Percentiles rank a stretch among this genome's conserved stretches.
phyloP scores from a whole-genome alignment of 2,113 vertebrate genomes.

The Mirza zaza region DNA sequence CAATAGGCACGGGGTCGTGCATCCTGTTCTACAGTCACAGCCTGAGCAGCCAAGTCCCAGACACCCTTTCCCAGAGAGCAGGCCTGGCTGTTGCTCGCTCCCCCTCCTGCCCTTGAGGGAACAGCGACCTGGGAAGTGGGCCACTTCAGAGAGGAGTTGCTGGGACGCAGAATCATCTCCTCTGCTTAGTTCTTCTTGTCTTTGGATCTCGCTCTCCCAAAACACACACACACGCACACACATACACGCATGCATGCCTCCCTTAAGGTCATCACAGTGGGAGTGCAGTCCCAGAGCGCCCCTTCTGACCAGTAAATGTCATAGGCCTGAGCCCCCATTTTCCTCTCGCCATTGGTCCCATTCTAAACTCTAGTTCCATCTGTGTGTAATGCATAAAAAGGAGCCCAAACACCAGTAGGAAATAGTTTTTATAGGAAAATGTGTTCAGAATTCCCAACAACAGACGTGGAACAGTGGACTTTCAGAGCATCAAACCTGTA shows the following conservation, averaged over 20 bases:
- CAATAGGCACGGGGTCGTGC: not conserved
- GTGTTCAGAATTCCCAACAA: not conserved
- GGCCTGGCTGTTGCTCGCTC: not conserved
- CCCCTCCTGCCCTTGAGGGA: not conserved
- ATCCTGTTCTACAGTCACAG: not conserved
- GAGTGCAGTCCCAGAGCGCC: not conserved
- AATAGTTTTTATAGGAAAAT: not conserved
- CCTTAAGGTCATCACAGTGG: fast-evolving
- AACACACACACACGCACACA: not conserved
- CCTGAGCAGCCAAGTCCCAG: not conserved
- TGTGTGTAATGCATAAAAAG: not conserved
- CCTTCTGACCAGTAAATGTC: not conserved
- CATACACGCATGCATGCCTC: not conserved
- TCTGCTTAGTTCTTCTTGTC: not conserved
- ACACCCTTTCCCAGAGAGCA: not conserved
- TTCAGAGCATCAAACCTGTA: fast-evolving
- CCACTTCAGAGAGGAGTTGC: not conserved
- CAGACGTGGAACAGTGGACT: not conserved
- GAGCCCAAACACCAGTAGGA: not conserved
- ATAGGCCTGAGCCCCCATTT: not conserved
- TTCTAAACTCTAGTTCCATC: not conserved
- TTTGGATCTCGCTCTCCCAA: not conserved
- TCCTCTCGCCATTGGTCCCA: not conserved
- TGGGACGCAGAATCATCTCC: not conserved
- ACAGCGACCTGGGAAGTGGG: not conserved